A percentile compares a stretch with the other conserved stretches of the same genome.
Conservation (phyloP, 2,797 vertebrate species). For the Pseudopleuronectes americanus region DNA sequence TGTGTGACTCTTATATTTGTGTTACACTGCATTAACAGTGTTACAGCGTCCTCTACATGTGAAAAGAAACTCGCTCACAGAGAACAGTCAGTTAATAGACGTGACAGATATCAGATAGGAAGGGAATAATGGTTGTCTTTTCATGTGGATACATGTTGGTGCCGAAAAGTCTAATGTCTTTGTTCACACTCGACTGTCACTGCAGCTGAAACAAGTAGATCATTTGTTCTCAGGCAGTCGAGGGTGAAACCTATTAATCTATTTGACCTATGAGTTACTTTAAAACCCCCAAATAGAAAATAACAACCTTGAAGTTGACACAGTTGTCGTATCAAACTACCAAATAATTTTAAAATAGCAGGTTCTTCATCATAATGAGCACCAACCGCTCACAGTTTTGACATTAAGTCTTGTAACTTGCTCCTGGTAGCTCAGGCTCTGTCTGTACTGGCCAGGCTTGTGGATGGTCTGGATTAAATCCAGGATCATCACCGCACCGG, state of each 20-base stretch:
- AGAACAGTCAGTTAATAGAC: neutral
- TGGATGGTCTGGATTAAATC: conserved; percentile 58
- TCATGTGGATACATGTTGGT: conserved; percentile 26
- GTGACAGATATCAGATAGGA: conserved; percentile 13
- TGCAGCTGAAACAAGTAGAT: neutral
- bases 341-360: no score
- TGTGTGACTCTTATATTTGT: no score
- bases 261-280: neutral
- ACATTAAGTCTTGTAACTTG: conserved; percentile 31
- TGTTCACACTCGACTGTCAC: conserved; percentile 18
- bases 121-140: neutral
- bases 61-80: conserved; percentile 1
- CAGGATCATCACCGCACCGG: conserved; percentile 37
- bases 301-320: neutral
- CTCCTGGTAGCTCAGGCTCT: conserved; percentile 19
- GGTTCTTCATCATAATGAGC: neutral
- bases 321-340: no score
- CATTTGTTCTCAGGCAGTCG: no score
- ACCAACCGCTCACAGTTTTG: conserved; percentile 28
- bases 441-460: conserved; percentile 40
- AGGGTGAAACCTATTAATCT: no score
- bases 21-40: conserved; percentile 8
- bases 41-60: neutral
- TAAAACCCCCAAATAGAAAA: conserved; percentile 3
- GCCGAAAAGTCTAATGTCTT: conserved; percentile 42